Conservation (phyloP, 2,113 vertebrate genomes). For the Prionailurus viverrinus region DNA sequence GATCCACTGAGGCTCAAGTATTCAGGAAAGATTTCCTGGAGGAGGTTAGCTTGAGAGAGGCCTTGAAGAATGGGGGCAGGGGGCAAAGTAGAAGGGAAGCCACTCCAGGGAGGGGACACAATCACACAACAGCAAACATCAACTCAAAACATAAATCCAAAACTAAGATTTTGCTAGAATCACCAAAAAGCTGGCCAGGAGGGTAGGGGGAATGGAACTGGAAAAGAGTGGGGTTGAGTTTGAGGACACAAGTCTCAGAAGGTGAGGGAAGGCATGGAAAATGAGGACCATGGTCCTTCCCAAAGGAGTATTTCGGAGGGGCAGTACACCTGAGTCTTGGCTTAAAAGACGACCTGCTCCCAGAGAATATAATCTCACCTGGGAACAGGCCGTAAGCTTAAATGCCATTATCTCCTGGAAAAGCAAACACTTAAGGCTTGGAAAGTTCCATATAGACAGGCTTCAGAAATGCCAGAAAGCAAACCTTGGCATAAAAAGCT, state of each 20-base stretch:
- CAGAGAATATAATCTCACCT: neutral
- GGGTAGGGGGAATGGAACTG: neutral
- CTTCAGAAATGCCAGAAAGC: neutral
- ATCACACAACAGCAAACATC: neutral
- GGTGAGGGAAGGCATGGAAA: neutral
- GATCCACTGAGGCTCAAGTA: neutral
- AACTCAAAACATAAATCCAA: neutral
- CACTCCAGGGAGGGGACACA: neutral
- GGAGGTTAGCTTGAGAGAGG: neutral
- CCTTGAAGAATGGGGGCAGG: neutral
- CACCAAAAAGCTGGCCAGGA: neutral
- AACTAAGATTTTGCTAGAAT: neutral
- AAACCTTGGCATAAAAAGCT: neutral
- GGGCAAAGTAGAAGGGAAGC: neutral
- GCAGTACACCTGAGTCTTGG: neutral
- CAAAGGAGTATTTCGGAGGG: neutral
- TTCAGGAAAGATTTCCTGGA: too few relatives aligned
- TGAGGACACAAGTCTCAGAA: neutral
- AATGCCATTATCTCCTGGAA: neutral
- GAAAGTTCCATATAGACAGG: neutral
- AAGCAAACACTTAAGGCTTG: neutral
- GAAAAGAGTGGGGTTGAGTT: neutral
- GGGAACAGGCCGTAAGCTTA: neutral
- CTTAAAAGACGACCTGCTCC: neutral
- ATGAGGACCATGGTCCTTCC: neutral